Base-by-base conservation (phyloP, 2,888 invertebrate species). In the Iphiclides podalirius region DNA sequence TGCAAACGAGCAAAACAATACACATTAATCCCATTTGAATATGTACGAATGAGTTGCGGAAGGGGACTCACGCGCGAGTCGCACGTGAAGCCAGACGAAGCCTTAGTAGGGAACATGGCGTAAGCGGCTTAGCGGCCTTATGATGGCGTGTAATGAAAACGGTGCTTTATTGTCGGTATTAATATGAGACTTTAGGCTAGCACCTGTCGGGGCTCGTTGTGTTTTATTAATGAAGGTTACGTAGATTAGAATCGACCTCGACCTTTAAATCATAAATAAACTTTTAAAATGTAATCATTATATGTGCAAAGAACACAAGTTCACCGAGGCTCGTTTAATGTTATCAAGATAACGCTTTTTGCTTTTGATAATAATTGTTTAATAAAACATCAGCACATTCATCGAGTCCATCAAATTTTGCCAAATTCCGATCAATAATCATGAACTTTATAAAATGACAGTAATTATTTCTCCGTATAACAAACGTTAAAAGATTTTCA, bases 61-160 rank as follows among this genome's bases (percentile, higher is more conserved):
- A 50, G 17, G 31, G 16, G 12, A 41, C 40, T 31, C 50, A 50
- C 46, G 49, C 39, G 50, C 26, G 35, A 16, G 28, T 49, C 50
- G 26, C 56, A 57, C 58, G 58, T 50, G 53, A 48, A 52, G 45
- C 40, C 36, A 40, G 39, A 49, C 28, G 57, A 59, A 60, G 60
- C 47, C 58, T 3, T 54, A 52, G 49, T 39, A 49, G 23, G 9
- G 16, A 16, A 35, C 31, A 23, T n/a, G 23, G 16, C 15, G 31
- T 50, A 40, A 50, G 40, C 41, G 34, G 42, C 34, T 54, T 52
- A 44, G 39, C n/a, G 8, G 14, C 36, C 20, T 45, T 41, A 45
- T 11, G 11, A 31, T 11, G 2, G 11, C 12, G 3, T 2, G 31
- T 14, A 35, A 35, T 31, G 31, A 31, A 31, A 36, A 36, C 36